A percentile compares a stretch with the other conserved stretches of the same genome.
These are phyloP conservation scores for Alethe castanea DNA, from an alignment of 2,113 vertebrate genomes.

Conservation along the genomic window DNA sequence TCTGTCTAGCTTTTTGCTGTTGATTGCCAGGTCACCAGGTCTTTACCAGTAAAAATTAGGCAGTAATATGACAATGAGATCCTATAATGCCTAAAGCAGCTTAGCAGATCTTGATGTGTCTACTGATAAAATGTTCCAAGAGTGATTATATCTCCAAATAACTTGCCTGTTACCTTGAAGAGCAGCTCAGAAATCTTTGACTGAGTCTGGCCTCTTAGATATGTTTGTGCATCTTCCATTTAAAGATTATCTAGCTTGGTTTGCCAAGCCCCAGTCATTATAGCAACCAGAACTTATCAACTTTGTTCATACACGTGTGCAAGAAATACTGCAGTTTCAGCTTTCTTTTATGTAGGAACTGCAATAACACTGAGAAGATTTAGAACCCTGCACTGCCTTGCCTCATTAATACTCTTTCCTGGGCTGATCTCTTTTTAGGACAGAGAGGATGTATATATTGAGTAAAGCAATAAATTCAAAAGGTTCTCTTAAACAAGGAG, in stretches of 20 bases:
- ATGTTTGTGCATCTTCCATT: neutral
- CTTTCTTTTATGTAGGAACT: neutral
- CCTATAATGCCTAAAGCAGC: neutral
- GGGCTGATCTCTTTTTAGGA: neutral
- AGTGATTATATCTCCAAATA: neutral
- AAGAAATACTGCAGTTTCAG: neutral
- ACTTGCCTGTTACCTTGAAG: neutral
- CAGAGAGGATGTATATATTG: neutral
- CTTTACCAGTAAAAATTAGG: neutral
- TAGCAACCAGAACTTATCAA: neutral
- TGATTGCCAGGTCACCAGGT: neutral
- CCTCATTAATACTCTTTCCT: neutral
- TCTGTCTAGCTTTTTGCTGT: slow-evolving; percentile 6
- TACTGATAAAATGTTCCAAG: neutral
- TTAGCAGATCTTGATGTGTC: neutral
- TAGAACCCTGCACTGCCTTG: neutral
- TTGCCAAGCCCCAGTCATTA: neutral
- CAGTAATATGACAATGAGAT: neutral
- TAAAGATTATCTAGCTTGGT: neutral
- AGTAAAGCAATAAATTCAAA: neutral
- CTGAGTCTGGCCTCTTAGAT: neutral
- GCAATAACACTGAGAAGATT: neutral
- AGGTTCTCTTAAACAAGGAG: neutral
- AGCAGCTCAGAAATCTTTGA: neutral
- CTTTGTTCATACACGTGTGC: neutral